Base-by-base conservation (phyloP, 1,140 invertebrate genomes). In the Myzus persicae region DNA sequence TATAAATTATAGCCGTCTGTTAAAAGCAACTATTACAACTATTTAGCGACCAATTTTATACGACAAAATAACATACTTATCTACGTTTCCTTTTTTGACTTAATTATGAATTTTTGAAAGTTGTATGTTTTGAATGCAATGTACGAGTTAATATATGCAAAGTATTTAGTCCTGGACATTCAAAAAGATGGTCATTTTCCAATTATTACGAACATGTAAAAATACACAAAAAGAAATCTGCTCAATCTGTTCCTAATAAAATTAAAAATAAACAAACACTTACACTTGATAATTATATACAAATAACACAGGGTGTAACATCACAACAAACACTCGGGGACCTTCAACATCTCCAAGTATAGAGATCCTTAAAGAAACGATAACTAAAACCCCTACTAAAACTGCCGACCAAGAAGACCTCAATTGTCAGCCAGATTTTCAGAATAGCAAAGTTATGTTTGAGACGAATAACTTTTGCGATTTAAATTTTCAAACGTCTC, bases 31-130 rank as follows among this genome's bases (percentile, higher is more conserved):
- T 48, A 48, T 48, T 48, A 48, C 18, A 48, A 20, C 48, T 48
- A 48, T 48, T 46, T 48, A 48, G 48, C 20, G 18, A 48, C 48
- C 18, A 48, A 48, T 48, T 48, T 48, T 48, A 48, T 48, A 20
- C 46, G 46, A 48, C 46, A 48, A 48, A 48, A 48, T 48, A 1
- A 48, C 20, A 48, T 48, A 48, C 46, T n/a, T n/a, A n/a, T n/a
- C 46, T 46, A 9, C 9, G 46, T 46, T 59, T 59, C 26, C 40
- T 24, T 59, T 59, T 85, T 85, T 42, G 4, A 46, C 20, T 48
- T 59, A 51, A 59, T 67, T 90, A 51, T n/a, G n/a, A n/a, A n/a
- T n/a, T n/a, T n/a, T n/a, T n/a, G n/a, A 81, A 81, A 81, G 67
- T 81, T 36, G 18, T 81, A 36, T 81, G 67, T 81, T 81, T 81